Conservation (phyloP, 2,113 vertebrate genomes). For the Oncorhynchus clarkii region DNA sequence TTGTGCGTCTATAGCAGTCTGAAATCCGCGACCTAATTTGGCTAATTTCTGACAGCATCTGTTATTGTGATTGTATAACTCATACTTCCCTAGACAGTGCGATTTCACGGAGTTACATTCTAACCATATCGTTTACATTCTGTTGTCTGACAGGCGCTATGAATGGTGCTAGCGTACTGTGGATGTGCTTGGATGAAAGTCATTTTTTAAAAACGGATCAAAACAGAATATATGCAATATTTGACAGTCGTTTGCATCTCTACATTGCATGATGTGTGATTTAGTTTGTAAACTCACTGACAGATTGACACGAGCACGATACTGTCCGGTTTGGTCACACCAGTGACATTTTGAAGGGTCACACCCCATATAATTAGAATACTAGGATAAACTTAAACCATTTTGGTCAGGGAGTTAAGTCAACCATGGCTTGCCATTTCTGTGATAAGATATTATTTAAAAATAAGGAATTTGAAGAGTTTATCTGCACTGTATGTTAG, state of each 20-base stretch:
- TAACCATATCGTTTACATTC: neutral
- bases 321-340: neutral
- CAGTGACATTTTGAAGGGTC: neutral
- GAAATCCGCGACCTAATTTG: neutral
- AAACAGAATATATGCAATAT: neutral
- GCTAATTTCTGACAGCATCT: neutral
- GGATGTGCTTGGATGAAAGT: neutral
- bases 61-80: neutral
- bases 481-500: too few relatives aligned
- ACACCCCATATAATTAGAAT: too few relatives aligned
- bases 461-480: too few relatives aligned
- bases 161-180: too few relatives aligned
- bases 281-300: conserved; percentile 52
- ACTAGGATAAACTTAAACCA: too few relatives aligned
- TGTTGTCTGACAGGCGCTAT: neutral
- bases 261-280: conserved; percentile 9
- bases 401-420: too few relatives aligned
- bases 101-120: neutral
- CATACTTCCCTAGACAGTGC: neutral
- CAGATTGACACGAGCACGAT: conserved; percentile 26
- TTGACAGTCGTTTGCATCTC: conserved; percentile 4
- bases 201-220: neutral
- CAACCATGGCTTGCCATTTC: too few relatives aligned
- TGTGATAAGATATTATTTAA: too few relatives aligned
- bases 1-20: neutral